Evolutionary conservation across 2,113 vertebrate genomes (phyloP).

Genomic region (Pomatostomus ruficeps): DNA sequence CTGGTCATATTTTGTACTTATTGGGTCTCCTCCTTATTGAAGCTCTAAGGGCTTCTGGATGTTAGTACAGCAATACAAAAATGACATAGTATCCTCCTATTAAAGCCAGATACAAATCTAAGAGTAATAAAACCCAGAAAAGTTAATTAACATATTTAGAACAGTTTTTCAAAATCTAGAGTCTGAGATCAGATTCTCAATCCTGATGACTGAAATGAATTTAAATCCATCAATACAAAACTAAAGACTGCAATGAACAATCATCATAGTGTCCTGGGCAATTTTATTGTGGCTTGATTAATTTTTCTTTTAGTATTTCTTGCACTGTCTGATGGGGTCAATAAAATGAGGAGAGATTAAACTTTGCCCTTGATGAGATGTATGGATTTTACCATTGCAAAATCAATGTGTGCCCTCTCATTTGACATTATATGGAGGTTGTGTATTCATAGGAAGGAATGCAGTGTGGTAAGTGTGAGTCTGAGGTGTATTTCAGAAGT

Average conservation of each 20-base stretch:
- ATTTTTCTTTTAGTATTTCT: not conserved
- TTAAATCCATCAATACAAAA: not conserved
- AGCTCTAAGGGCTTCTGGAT: not conserved
- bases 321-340: not conserved
- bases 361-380: not conserved
- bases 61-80: not conserved
- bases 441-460: not conserved
- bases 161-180: not conserved
- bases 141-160: not conserved
- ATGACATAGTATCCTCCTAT: not conserved
- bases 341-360: not conserved
- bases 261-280: not conserved
- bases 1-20: not conserved
- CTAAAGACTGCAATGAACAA: not conserved
- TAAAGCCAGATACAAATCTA: not conserved
- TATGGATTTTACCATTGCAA: not conserved
- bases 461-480: not conserved
- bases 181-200: not conserved
- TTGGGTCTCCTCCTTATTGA: not conserved
- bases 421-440: not conserved
- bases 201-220: not conserved
- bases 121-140: not conserved
- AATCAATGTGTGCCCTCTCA: not conserved
- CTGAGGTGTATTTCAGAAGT: rapidly evolving
- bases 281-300: not conserved